Base-by-base conservation (phyloP, 2,797 vertebrate genomes). In the Phrynocephalus forsythii region DNA sequence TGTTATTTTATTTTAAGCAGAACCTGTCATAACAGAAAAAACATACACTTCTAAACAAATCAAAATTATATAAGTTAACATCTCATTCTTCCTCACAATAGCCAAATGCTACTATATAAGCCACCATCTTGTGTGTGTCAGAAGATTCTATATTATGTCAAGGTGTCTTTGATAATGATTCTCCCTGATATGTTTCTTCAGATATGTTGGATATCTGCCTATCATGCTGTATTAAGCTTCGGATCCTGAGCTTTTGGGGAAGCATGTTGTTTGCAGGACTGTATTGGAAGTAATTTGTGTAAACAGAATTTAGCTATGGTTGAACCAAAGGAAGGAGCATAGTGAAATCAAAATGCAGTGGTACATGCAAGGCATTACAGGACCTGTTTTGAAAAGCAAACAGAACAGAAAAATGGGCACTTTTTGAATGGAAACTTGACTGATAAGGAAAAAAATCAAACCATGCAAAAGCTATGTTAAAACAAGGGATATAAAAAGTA, bases 121-220 rank as follows among this genome's bases (percentile, higher is more conserved):
- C 44, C 69, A 44, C 81, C 67, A 82, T 82, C 81, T 80, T n/a
- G 56, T 83, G 28, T 44, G 50, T 52, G 44, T 30, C 67, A 83
- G 81, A 71, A 22, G 1, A 26, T 50, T 52, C 6, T 10, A 71
- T 83, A 28, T 83, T 28, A 30, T 71, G 48, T 10, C 30, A 33
- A 48, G n/a, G 28, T 3, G 30, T 82, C 26, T 50, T 50, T 82
- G 68, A 71, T n/a, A 26, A 16, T 50, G 15, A n/a, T 48, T 82
- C 28, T 68, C 66, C 26, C 18, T 71, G 81, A 18, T 20, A 71
- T 16, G 5, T 44, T 68, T 82, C 38, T 68, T 68, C 5, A 1
- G 48, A 66, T 22, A 50, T 50, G 44, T n/a, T 20, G n/a, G 28
- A 16, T 83, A 30, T 30, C 28, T 83, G 44, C 67, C 44, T 22